Evolutionary conservation across 1,140 invertebrate genomes (phyloP), one percentile per base, ranked within the genome.

Genomic region (Temnothorax curvispinosus): DNA sequence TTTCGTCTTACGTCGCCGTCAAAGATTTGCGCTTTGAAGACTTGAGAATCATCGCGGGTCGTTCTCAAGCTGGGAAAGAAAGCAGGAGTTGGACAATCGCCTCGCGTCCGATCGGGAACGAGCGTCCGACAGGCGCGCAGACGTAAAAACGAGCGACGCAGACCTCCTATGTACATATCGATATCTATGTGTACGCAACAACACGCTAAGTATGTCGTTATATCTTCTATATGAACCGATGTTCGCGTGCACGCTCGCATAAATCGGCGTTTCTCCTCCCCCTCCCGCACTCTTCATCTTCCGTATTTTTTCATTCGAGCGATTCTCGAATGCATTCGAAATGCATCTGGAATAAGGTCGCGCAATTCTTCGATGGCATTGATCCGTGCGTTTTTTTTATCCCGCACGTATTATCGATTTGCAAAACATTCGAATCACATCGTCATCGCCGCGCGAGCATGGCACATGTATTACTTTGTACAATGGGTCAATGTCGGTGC

Each of bases 191-290:
- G 47, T 67, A 52, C 77, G 32, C 62, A 69, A 38, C 38, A 80
- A 65, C 56, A 62, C n/a, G n/a, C 35, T 69, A 69, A 80, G 62
- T 56, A 80, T 80, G 62, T 80, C 60, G 62, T 80, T 69, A 67
- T 47, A 81, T 71, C 47, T 44, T 54, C 62, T 81, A 81, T 56
- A 58, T 81, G 65, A 81, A 56, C 78, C 77, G 77, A 81, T 69
- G 58, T 56, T 81, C 15, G 15, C 50, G 47, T 18, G 56, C 75
- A 62, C 62, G 35, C 15, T 69, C 64, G 13, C 41, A 69, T 56
- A 81, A 71, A 71, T 81, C 64, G 78, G 21, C 64, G 50, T 81
- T 69, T 56, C 32, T 41, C 44, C 15, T 13, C 18, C 11, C 9
- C 58, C 41, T 9, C 11, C 18, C 0, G 9, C 2, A 38, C n/a